Evolutionary conservation across 2,113 vertebrate species (phyloP), one percentile per base, ranked within the genome.

Genomic region (Chauna torquata): DNA sequence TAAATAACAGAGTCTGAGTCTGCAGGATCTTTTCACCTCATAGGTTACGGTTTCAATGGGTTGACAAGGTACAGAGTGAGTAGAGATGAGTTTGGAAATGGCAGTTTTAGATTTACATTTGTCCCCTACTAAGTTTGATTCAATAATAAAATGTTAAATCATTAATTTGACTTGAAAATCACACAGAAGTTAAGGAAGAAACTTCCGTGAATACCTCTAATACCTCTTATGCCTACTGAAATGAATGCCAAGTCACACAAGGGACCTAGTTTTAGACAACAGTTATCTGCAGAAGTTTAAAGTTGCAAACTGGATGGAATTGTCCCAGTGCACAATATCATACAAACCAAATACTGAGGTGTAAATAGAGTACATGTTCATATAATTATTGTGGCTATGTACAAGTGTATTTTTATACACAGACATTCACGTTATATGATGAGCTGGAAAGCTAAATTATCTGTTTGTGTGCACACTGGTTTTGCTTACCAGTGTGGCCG

Each of bases 181-280:
- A 70, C 20, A 69, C n/a, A 32, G 6, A 86, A 86, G 8, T 57
- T 66, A 62, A 7, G 0, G 36, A 66, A 79, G 8, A 62, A 85
- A 25, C 0, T 4, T 68, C 44, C 36, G 28, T 52, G 76, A 3
- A 0, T 65, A 36, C 11, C 9, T 12, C 9, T 57, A 57, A 62
- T 49, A 62, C 1, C 9, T 0, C 4, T n/a, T 32, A 5, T 45
- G 8, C n/a, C 50, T 40, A n/a, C 49, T 50, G 47, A 90, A 92
- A 68, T 1, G 38, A 38, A 3, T 76, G 36, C 4, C 38, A 82
- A 2, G 30, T 68, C 28, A 54, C 16, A 50, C 8, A 61, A 32
- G 32, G 77, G 13, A 47, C 32, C 11, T 38, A 16, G 11, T 76
- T 52, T 71, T 68, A 72, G 28, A 59, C 38, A 72, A 19, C 4